phyloP scores from a whole-genome alignment of 2,797 vertebrate species.

The Sylvia borin region DNA sequence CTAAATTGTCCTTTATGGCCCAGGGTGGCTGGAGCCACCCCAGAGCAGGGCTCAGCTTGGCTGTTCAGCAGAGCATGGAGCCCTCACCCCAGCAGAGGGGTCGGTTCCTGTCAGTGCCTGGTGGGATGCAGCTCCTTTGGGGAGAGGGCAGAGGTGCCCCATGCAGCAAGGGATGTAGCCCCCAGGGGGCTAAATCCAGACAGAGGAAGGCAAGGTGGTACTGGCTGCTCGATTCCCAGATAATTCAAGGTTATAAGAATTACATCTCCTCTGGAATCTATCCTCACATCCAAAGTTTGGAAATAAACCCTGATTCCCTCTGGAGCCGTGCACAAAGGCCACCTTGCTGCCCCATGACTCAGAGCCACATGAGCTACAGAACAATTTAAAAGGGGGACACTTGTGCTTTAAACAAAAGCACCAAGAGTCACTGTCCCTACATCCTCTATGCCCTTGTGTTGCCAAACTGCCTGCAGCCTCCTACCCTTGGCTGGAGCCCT shows the following conservation, averaged over 20 bases:
- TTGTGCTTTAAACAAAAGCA: neutral
- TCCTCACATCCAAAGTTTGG: neutral
- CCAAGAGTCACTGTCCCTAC: neutral
- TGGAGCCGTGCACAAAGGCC: neutral
- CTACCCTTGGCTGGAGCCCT: neutral
- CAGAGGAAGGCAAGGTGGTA: neutral
- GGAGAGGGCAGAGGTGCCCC: neutral
- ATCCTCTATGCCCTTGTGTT: too few species aligned
- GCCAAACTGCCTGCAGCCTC: neutral
- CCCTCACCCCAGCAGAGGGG: neutral
- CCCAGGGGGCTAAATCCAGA: neutral
- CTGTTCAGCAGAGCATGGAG: neutral
- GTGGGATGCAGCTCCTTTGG: neutral
- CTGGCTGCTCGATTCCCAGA: neutral
- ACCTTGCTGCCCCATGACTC: neutral
- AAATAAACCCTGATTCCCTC: neutral
- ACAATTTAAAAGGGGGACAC: neutral
- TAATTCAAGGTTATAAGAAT: neutral
- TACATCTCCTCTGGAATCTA: neutral
- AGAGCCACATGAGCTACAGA: neutral
- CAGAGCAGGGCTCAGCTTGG: neutral
- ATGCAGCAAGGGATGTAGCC: neutral
- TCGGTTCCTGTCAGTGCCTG: fast-evolving
- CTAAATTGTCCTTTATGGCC: neutral
- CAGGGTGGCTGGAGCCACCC: neutral